Conservation (phyloP, 1,140 invertebrate species). For the Micrasema minimum region DNA sequence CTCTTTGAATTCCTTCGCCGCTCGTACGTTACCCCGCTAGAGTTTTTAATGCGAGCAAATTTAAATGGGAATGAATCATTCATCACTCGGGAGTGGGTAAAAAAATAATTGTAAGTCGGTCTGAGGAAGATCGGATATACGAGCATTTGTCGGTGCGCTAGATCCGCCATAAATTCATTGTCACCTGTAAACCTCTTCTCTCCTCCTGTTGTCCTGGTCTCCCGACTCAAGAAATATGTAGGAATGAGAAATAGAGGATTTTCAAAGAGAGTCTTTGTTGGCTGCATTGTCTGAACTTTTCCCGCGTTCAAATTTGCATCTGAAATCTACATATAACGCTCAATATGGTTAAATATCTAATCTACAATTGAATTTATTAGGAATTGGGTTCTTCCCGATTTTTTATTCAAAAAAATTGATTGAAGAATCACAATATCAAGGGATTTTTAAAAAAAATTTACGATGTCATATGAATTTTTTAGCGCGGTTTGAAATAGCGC, state of each 20-base stretch:
- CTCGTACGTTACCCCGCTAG: constrained; percentile 11
- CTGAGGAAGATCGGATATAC: constrained; percentile 32
- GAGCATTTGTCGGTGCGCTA: constrained; percentile 41
- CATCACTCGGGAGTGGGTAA: constrained; percentile 29
- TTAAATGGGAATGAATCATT: constrained; percentile 45
- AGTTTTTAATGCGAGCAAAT: constrained; percentile 34
- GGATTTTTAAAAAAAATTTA: too few relatives aligned
- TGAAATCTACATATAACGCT: too few relatives aligned
- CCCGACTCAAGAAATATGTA: too few relatives aligned
- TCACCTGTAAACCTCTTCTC: constrained; percentile 32
- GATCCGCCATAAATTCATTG: constrained; percentile 46
- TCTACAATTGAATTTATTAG: too few relatives aligned
- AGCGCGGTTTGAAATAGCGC: too few relatives aligned
- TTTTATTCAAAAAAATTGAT: too few relatives aligned
- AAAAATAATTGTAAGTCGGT: constrained; percentile 36
- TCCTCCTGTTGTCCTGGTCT: constrained; percentile 2
- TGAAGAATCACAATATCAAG: too few relatives aligned
- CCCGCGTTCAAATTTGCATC: constrained; percentile 26
- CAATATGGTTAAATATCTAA: too few relatives aligned
- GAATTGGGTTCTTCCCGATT: too few relatives aligned
- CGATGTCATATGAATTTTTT: too few relatives aligned
- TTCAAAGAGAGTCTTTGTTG: constrained; percentile 24
- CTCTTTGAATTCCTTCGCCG: constrained; percentile 24
- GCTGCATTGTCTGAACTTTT: constrained; percentile 40
- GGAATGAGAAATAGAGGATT: too few relatives aligned